Percentiles rank a stretch among this genome's conserved stretches.
phyloP scores from a whole-genome alignment of 2,797 vertebrate species.

The Cyprinella venusta region DNA sequence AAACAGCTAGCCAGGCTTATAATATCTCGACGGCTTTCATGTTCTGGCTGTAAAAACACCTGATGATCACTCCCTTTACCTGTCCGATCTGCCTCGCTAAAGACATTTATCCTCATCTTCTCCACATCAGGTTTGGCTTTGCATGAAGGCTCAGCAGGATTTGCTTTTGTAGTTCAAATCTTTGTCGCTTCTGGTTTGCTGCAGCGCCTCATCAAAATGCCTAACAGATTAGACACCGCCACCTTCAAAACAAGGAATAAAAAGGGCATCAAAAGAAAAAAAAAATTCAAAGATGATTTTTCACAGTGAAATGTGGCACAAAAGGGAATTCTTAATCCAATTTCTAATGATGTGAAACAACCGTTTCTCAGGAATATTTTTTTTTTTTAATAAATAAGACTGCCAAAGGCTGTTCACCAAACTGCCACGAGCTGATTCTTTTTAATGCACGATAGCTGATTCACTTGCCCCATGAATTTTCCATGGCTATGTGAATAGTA shows the following conservation, averaged over 20 bases:
- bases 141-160: slow-evolving; percentile 22
- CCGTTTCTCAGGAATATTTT: slow-evolving; percentile 10
- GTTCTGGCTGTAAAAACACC: slow-evolving; percentile 44
- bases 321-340: slow-evolving; percentile 44
- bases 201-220: slow-evolving; percentile 23
- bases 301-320: slow-evolving; percentile 29
- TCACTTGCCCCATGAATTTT: not conserved
- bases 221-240: slow-evolving; percentile 26
- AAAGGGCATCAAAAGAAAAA: not conserved
- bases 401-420: slow-evolving; percentile 52
- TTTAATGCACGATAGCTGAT: slow-evolving; percentile 15
- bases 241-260: slow-evolving; percentile 1
- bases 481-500: not conserved
- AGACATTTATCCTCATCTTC: slow-evolving; percentile 48
- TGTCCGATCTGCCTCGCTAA: slow-evolving; percentile 37
- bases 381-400: slow-evolving; percentile 48
- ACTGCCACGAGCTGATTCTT: slow-evolving; percentile 32
- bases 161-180: slow-evolving; percentile 41
- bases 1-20: slow-evolving; percentile 2
- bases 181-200: slow-evolving; percentile 34
- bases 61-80: slow-evolving; percentile 37
- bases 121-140: slow-evolving; percentile 36
- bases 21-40: slow-evolving; percentile 1
- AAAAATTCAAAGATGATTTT: slow-evolving; percentile 26
- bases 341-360: slow-evolving; percentile 36